Conservation (phyloP, 92 coral and sea anemone species). For the Anthopleura xanthogrammica region DNA sequence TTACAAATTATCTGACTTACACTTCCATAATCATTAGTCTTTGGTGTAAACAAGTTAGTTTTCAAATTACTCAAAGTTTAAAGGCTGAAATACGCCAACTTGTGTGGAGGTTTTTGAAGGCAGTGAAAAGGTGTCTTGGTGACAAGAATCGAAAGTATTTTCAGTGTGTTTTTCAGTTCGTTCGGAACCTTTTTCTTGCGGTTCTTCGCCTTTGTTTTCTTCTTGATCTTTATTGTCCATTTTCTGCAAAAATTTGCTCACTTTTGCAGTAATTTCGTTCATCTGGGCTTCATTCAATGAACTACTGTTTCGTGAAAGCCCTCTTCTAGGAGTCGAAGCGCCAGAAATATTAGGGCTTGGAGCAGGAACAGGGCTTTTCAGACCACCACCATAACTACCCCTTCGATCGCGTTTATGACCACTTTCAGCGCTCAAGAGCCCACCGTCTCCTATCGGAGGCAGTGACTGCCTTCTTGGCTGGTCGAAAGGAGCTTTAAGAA, state of each 20-base stretch:
- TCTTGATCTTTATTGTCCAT: conserved; percentile 58
- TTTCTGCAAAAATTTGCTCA: conserved; percentile 67
- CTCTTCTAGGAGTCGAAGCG: conserved; percentile 52
- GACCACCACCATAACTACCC: conserved; percentile 39
- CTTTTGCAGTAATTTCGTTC: conserved; percentile 65
- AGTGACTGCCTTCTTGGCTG: conserved; percentile 82
- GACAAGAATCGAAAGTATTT: background rate
- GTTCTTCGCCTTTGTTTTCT: conserved; percentile 7
- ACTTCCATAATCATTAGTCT: background rate
- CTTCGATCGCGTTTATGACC: conserved; percentile 37
- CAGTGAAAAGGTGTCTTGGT: background rate
- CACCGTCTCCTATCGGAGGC: conserved; percentile 74
- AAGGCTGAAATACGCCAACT: background rate
- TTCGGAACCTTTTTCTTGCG: background rate
- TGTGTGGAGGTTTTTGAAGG: background rate
- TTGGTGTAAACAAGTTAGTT: background rate
- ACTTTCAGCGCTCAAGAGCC: conserved; percentile 52
- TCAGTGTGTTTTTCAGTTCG: background rate
- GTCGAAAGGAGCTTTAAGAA: conserved; percentile 67
- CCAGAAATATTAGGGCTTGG: conserved; percentile 37
- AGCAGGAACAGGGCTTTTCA: conserved; percentile 26
- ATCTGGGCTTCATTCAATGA: conserved; percentile 57
- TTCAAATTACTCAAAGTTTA: background rate
- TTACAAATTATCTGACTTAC: no score
- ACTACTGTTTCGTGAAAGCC: conserved; percentile 56